Evolutionary conservation across 2,888 invertebrate species (phyloP), one percentile per base, ranked within the genome.

Genomic region (Diarsia rubi): DNA sequence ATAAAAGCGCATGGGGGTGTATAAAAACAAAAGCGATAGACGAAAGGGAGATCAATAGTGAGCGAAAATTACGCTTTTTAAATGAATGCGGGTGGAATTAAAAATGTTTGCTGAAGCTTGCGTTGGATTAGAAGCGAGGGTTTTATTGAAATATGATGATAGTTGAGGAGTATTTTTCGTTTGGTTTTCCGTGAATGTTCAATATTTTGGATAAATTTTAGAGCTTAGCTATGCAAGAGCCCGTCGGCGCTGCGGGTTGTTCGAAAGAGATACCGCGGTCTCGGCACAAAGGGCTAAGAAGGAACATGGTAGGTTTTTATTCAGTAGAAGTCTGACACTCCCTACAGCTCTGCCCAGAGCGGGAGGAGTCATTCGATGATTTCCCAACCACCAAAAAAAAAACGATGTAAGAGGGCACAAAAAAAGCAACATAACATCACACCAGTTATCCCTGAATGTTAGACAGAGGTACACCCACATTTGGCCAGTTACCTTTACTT

Each of bases 1-100:
- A 86, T 88, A 89, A 89, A 86, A 89, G 82, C 74, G 83, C 73
- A 87, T 86, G 81, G 82, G 85, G 84, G 81, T 83, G 78, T 79
- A 78, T 80, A 85, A 84, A 86, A 86, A 87, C 80, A 87, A 86
- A 87, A 74, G 79, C 82, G 82, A 86, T 86, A 84, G 80, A 79
- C 74, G 79, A 84, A 80, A 63, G 69, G 62, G 72, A 73, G 82
- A 88, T 88, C 87, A 84, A 83, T 82, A 74, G 85, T 69, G 85
- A 73, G 70, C 79, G 72, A 84, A 79, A 83, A 85, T 88, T 85
- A 81, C 80, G 76, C 52, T 77, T 76, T 77, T 77, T 75, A 73
- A 54, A 66, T 75, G 76, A 75, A 82, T 86, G 77, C 73, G 79
- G 72, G 80, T 45, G 60, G 67, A 79, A 86, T 72, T 84, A 65